Conservation (phyloP, 2,797 vertebrate genomes). For the Pogonophryne albipinna region DNA sequence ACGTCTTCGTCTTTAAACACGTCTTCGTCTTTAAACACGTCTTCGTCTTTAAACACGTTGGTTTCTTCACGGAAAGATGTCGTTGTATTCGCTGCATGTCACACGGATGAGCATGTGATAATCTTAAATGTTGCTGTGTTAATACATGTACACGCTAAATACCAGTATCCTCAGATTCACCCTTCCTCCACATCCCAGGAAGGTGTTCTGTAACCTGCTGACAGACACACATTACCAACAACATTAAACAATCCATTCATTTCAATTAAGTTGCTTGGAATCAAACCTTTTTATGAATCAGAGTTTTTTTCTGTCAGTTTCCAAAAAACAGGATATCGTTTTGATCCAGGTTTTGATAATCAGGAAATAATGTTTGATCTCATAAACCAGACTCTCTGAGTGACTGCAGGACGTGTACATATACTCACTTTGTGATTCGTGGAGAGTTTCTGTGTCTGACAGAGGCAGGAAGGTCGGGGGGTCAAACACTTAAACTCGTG, state of each 20-base stretch:
- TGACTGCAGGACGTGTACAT: no score
- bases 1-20: neutral
- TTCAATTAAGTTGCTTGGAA: neutral
- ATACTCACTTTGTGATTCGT: neutral
- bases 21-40: neutral
- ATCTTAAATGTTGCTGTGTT: neutral
- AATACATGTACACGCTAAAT: neutral
- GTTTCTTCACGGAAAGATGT: slow-evolving; percentile 20
- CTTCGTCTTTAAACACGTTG: neutral
- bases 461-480: no score
- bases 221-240: no score
- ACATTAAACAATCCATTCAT: neutral
- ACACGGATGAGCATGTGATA: neutral
- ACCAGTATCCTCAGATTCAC: neutral
- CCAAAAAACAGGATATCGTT: neutral
- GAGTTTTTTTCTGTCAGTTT: neutral
- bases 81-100: slow-evolving; percentile 24
- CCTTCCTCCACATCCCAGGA: no score
- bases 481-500: no score
- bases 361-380: no score
- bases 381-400: no score
- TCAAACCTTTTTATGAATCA: neutral
- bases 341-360: neutral
- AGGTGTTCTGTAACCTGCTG: no score
- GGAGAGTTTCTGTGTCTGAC: neutral